Base-by-base conservation (phyloP, 1,140 invertebrate species). In the Belonocnema kinseyi region DNA sequence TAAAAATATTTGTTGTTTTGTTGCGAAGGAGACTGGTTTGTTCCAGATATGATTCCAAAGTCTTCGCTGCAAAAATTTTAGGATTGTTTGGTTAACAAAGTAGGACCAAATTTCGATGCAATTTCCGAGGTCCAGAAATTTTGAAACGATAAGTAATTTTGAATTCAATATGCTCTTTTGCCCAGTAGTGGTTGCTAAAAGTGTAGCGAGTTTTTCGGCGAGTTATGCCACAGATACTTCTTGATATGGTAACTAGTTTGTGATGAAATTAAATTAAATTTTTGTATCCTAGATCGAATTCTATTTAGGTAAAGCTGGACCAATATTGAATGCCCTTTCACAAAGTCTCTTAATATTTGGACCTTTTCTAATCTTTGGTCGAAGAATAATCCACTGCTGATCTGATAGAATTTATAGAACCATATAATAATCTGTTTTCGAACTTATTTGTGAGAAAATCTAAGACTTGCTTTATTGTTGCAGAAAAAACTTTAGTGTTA, bases 271-370 rank as follows among this genome's bases (percentile, higher is more conserved):
- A 1, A 77, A 56, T 11, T 74, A 72, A 12, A 74, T 53, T 66
- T 74, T 40, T 10, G 74, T 75, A 14, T 77, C 58, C 75, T 83
- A 86, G 13, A 78, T 82, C n/a, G 21, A 52, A 40, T 61, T 46
- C 56, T 86, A 86, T 51, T 79, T 85, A 11, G 83, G 80, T 26
- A 19, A 16, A 16, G 71, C 75, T 6, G 82, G 82, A 58, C 79
- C 74, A n/a, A 82, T n/a, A 53, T 71, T 82, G 46, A 72, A 77
- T 33, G 53, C 72, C 6, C 81, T 84, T 77, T 85, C 85, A 17
- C 81, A 80, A 61, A 86, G 79, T 54, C 82, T 56, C 53, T 80
- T 83, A n/a, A 85, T 74, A 19, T 76, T 76, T 6, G 33, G 46
- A 13, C 71, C 50, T 50, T 70, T 19, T 3, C 52, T 54, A 14